A percentile compares a stretch with the other conserved stretches of the same genome.
Conservation (phyloP, 2,113 vertebrate species). For the Nesoenas mayeri region DNA sequence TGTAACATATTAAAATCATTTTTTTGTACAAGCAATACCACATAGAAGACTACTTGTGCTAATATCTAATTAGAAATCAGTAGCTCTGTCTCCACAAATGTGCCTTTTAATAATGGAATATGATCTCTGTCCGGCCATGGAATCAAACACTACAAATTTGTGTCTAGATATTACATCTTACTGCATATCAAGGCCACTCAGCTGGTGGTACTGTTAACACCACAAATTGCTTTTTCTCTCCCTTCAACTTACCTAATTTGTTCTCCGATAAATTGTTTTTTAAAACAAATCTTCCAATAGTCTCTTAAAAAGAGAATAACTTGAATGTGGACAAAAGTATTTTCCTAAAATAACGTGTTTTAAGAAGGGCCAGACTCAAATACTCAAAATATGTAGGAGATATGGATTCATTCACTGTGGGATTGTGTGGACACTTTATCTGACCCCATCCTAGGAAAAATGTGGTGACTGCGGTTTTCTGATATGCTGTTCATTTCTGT, state of each 20-base stretch:
- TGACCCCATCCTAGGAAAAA: neutral
- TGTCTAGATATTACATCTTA: neutral
- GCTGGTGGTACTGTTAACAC: neutral
- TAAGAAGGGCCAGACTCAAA: neutral
- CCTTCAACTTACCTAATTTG: neutral
- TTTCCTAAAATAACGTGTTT: neutral
- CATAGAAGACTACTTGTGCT: neutral
- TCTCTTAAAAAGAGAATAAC: neutral
- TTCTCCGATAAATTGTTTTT: neutral
- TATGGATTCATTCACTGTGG: neutral
- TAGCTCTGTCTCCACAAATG: neutral
- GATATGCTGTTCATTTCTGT: neutral
- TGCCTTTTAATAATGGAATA: neutral
- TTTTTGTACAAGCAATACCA: neutral
- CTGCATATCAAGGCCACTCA: neutral
- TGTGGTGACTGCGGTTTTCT: neutral
- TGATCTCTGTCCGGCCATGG: neutral
- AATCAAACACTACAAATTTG: neutral
- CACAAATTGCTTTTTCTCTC: neutral
- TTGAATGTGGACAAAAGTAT: neutral
- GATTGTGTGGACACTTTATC: neutral
- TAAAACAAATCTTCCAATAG: neutral
- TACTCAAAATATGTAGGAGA: neutral
- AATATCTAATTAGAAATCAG: neutral
- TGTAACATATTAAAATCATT: neutral